Conservation (phyloP, 1,140 invertebrate genomes). For the Telenomus remus region DNA sequence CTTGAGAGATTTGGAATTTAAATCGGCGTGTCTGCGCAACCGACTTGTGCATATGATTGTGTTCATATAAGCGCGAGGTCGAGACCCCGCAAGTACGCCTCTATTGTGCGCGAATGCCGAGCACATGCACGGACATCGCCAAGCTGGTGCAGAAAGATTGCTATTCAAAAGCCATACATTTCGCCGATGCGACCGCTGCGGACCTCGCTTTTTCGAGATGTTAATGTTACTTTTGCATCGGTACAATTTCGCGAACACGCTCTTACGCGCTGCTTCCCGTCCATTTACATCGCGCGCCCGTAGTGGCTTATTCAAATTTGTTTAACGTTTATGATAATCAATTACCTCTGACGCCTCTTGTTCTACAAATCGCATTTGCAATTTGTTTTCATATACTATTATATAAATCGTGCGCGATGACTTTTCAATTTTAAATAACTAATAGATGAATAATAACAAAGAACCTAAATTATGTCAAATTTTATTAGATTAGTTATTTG, state of each 20-base stretch:
- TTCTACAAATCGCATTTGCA: conserved; percentile 29
- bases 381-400: too few relatives aligned
- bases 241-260: conserved; percentile 42
- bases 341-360: conserved; percentile 50
- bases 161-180: conserved; percentile 50
- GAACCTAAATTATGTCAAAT: too few relatives aligned
- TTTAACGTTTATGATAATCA: conserved; percentile 45
- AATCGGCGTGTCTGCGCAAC: conserved; percentile 34
- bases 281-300: conserved; percentile 40
- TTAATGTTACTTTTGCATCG: conserved; percentile 47
- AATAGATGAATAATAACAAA: too few relatives aligned
- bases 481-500: too few relatives aligned
- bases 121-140: conserved; percentile 39
- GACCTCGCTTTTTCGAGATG: conserved; percentile 16
- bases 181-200: conserved; percentile 37
- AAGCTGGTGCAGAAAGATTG: conserved; percentile 52
- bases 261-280: conserved; percentile 9
- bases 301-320: conserved; percentile 55
- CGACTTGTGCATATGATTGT: conserved; percentile 32
- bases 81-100: conserved; percentile 49
- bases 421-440: too few relatives aligned
- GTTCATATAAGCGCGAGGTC: conserved; percentile 46
- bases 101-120: conserved; percentile 51
- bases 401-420: too few relatives aligned
- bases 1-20: conserved; percentile 34